A percentile compares a stretch with the other conserved stretches of the same genome.
Conservation (phyloP, 2,888 invertebrate genomes). For the Lamellibrachia columna region DNA sequence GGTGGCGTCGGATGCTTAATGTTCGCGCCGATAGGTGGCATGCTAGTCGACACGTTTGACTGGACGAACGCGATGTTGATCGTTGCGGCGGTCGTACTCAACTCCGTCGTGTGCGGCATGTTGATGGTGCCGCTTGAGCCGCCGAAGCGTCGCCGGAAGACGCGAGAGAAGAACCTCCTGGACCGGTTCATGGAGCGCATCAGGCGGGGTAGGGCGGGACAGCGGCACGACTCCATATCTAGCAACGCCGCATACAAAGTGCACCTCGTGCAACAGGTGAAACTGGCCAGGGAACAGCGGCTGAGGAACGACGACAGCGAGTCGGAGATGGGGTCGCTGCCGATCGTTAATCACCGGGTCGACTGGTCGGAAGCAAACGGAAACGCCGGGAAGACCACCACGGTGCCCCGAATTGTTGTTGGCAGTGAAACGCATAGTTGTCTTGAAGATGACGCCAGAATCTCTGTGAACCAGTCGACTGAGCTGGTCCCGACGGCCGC, state of each 20-base stretch:
- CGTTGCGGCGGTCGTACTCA: conserved; percentile 81
- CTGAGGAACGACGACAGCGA: conserved; percentile 54
- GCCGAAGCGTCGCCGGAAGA: conserved; percentile 33
- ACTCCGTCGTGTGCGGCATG: conserved; percentile 80
- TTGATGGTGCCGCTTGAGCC: conserved; percentile 83
- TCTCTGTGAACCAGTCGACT: neutral
- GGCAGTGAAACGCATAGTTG: neutral
- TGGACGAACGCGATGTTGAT: conserved; percentile 81
- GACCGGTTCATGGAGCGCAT: conserved; percentile 57
- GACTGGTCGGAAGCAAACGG: neutral
- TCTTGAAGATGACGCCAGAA: conserved; percentile 9
- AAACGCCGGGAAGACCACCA: neutral
- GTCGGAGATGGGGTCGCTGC: conserved; percentile 56
- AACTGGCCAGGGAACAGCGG: conserved; percentile 52
- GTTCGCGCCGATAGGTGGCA: conserved; percentile 78
- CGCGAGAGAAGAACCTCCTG: conserved; percentile 54
- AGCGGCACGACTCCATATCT: conserved; percentile 45
- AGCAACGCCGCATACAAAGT: conserved; percentile 33
- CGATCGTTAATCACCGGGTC: conserved; percentile 26
- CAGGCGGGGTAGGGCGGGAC: conserved; percentile 41
- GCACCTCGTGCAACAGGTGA: conserved; percentile 57
- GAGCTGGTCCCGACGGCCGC: neutral
- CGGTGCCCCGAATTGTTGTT: neutral
- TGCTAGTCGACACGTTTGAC: conserved; percentile 73
- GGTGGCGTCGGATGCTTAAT: conserved; percentile 94